phyloP scores from a whole-genome alignment of 2,888 invertebrate genomes.

The Chromoteleia sp. region DNA sequence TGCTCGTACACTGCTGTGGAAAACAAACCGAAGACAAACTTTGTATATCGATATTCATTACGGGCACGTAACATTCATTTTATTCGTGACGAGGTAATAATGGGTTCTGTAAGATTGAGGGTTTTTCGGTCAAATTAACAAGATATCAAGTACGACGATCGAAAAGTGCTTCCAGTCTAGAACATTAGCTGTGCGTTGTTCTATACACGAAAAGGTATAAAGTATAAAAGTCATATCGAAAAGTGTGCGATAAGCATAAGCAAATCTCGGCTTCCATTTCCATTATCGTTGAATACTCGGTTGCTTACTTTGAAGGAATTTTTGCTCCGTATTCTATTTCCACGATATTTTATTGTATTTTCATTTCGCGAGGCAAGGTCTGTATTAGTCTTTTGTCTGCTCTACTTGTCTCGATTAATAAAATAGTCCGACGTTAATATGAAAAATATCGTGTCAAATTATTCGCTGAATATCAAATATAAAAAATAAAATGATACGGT shows the following conservation, averaged over 20 bases:
- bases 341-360: not conserved
- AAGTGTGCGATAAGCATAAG: slow-evolving; percentile 4
- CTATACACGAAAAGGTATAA: not conserved
- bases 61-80: slow-evolving; percentile 46
- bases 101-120: slow-evolving; percentile 32
- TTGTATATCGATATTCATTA: slow-evolving; percentile 58
- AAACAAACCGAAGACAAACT: slow-evolving; percentile 56
- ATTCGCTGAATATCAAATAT: no score
- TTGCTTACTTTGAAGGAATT: not conserved
- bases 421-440: not conserved
- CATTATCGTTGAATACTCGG: not conserved
- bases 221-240: not conserved
- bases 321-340: not conserved
- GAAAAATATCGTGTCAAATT: no score
- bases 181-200: slow-evolving; percentile 5
- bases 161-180: slow-evolving; percentile 14
- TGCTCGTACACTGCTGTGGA: slow-evolving; percentile 25
- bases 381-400: not conserved
- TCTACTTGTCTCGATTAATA: not conserved
- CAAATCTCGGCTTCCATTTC: not conserved
- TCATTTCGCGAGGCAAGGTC: not conserved
- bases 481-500: not conserved
- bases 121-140: slow-evolving; percentile 39
- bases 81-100: slow-evolving; percentile 52
- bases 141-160: slow-evolving; percentile 27